phyloP scores from a whole-genome alignment of 2,888 invertebrate species.

The Frankliniella fusca region DNA sequence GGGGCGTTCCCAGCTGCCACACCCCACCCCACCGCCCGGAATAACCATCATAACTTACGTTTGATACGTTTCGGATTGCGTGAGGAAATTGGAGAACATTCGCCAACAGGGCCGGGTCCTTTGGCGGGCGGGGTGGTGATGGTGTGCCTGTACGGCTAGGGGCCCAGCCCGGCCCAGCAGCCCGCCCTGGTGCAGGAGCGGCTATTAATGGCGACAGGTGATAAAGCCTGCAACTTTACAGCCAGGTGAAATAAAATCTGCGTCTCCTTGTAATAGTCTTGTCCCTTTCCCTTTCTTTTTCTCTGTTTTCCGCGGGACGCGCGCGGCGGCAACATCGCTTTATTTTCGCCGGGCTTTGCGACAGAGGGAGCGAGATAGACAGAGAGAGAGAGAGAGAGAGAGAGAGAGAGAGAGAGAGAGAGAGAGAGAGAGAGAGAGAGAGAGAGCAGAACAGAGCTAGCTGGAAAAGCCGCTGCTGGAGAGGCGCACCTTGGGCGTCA shows the following conservation, averaged over 20 bases:
- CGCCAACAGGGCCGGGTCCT: background rate
- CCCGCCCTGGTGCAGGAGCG: background rate
- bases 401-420: background rate
- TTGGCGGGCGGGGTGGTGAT: background rate
- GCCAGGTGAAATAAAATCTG: background rate
- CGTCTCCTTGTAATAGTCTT: too few species aligned
- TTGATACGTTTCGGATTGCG: constrained; percentile 24
- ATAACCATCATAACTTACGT: constrained; percentile 20
- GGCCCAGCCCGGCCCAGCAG: too few species aligned
- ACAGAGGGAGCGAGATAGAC: background rate
- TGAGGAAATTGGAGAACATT: constrained; percentile 24
- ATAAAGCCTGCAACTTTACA: background rate
- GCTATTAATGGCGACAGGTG: constrained; percentile 21
- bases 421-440: background rate
- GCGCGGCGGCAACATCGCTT: too few species aligned
- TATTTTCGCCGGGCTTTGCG: too few species aligned
- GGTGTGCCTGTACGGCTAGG: background rate
- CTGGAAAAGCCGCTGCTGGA: too few species aligned
- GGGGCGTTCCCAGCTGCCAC: too few species aligned
- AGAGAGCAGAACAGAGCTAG: too few species aligned
- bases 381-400: background rate
- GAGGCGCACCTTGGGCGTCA: too few species aligned
- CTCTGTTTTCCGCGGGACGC: too few species aligned
- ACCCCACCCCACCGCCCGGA: background rate
- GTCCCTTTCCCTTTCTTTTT: too few species aligned